These are phyloP conservation scores for Poecilia gillii DNA, from an alignment of 2,797 vertebrate genomes.

Conservation along the genomic window DNA sequence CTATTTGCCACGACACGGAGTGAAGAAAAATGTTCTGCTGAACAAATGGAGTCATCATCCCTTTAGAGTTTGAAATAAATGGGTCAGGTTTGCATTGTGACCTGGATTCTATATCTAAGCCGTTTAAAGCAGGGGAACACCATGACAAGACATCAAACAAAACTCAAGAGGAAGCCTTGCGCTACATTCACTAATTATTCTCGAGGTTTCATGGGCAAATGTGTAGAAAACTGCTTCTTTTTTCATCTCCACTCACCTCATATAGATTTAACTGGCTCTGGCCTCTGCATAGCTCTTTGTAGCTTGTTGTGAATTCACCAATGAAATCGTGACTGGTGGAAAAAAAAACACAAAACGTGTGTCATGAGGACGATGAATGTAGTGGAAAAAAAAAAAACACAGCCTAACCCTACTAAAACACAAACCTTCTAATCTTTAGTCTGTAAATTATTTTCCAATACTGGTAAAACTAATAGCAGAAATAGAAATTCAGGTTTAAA, in stretches of 20 bases:
- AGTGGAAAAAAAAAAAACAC: background rate
- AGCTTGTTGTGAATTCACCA: constrained; percentile 94
- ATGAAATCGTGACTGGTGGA: constrained; percentile 92
- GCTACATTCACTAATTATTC: constrained; percentile 3
- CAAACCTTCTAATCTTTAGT: background rate
- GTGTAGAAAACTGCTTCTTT: background rate
- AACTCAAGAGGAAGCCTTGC: background rate
- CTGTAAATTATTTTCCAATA: background rate
- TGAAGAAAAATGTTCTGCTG: background rate
- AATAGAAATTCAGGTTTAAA: background rate
- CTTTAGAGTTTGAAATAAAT: constrained; percentile 10
- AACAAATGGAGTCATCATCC: background rate
- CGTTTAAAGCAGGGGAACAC: background rate
- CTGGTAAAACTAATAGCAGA: background rate
- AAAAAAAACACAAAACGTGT: constrained; percentile 22
- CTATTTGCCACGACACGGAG: background rate
- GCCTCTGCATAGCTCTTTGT: constrained; percentile 89
- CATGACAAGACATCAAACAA: background rate
- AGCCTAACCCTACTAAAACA: constrained; percentile 4
- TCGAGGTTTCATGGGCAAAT: constrained; percentile 1
- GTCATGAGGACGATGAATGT: constrained; percentile 14
- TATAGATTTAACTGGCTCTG: constrained; percentile 90
- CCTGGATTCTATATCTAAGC: constrained; percentile 1
- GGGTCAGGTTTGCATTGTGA: constrained; percentile 11
- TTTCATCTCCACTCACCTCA: constrained; percentile 80